These are phyloP conservation scores for Protobothrops flavoviridis DNA, from an alignment of 2,113 vertebrate species.

Conservation along the genomic window DNA sequence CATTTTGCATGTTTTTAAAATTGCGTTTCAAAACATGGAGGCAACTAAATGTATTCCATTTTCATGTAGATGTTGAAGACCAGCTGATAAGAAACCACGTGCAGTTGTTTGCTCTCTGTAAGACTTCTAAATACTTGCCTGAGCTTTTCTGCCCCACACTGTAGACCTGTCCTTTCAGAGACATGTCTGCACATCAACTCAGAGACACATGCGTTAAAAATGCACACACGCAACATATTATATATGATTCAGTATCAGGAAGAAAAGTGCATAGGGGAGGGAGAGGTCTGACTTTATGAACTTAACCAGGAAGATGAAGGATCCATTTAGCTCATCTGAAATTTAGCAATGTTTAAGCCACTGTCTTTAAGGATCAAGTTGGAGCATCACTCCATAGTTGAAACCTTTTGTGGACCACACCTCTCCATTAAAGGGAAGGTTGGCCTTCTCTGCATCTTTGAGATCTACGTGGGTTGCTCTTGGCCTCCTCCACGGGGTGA, in stretches of 20 bases:
- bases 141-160: not conserved
- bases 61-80: not conserved
- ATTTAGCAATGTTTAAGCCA: not conserved
- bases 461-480: slow-evolving; percentile 18
- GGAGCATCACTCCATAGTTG: not conserved
- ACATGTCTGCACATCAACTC: not conserved
- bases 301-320: not conserved
- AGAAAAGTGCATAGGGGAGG: not conserved
- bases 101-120: not conserved
- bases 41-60: not conserved
- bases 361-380: not conserved
- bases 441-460: not conserved
- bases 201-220: not conserved
- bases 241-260: not conserved
- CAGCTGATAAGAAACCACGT: not conserved
- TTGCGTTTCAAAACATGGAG: not conserved
- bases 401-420: fast-evolving
- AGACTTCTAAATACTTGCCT: not conserved
- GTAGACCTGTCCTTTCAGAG: not conserved
- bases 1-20: not conserved
- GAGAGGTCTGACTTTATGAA: not conserved
- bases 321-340: not conserved
- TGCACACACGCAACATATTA: not conserved
- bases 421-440: not conserved
- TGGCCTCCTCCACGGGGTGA: not conserved